A percentile compares a stretch with the other conserved stretches of the same genome.
These are phyloP conservation scores for Nestor notabilis DNA, from an alignment of 2,113 vertebrate genomes.

Conservation along the genomic window DNA sequence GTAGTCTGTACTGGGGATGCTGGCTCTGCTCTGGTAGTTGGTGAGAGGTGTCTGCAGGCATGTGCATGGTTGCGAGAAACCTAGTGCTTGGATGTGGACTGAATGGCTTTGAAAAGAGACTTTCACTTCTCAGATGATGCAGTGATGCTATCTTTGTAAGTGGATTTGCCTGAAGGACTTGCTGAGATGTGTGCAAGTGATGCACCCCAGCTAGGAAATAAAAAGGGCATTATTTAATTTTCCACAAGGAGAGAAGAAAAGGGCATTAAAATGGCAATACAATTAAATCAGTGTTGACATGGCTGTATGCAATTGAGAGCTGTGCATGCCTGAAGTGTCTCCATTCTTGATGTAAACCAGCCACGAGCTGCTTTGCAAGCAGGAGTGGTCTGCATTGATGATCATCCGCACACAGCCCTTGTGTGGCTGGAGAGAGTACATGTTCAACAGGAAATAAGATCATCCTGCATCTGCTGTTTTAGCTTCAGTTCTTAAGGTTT, in stretches of 20 bases:
- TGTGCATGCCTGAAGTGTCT: neutral
- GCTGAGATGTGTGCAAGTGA: neutral
- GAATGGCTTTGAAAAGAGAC: neutral
- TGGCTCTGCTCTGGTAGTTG: neutral
- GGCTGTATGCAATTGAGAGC: rapidly evolving
- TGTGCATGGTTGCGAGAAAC: neutral
- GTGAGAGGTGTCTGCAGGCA: neutral
- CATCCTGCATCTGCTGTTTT: neutral
- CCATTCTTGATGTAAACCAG: neutral
- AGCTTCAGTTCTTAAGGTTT: neutral
- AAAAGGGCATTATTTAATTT: neutral
- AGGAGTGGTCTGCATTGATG: neutral
- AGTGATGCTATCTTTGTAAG: neutral
- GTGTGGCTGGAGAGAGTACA: neutral
- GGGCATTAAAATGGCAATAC: neutral
- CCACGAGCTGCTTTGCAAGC: neutral
- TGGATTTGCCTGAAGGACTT: neutral
- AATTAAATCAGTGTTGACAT: rapidly evolving
- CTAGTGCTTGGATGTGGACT: rapidly evolving
- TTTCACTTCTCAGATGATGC: neutral
- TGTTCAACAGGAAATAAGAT: constrained; percentile 34
- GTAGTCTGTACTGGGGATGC: rapidly evolving
- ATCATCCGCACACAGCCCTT: neutral
- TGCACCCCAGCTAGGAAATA: neutral
- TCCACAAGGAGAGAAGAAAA: neutral